phyloP scores from a whole-genome alignment of 2,888 invertebrate species.

The Eutolmus rufibarbis region DNA sequence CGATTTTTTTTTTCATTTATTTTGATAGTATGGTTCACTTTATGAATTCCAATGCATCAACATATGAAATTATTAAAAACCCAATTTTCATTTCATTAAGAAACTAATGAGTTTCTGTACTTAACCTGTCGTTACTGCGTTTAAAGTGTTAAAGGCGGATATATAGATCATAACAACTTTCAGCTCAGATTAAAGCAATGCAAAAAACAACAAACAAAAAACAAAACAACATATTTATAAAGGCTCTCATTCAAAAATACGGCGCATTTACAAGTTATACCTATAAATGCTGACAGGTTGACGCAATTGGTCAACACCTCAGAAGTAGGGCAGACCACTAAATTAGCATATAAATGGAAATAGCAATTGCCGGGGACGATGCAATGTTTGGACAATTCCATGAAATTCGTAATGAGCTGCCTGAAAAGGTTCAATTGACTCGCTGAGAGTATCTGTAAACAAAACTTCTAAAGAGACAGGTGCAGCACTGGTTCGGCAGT shows the following conservation, averaged over 20 bases:
- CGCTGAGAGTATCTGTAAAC: neutral
- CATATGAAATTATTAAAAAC: too few relatives aligned
- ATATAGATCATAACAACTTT: neutral
- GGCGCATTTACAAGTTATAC: neutral
- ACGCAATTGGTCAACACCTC: neutral
- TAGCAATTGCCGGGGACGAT: neutral
- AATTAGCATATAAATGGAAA: neutral
- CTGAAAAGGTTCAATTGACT: neutral
- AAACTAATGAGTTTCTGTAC: neutral
- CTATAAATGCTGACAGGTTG: neutral
- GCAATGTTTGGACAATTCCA: neutral
- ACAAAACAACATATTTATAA: neutral
- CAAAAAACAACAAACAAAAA: too few relatives aligned
- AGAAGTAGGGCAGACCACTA: neutral
- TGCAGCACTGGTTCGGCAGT: neutral
- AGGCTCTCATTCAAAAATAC: neutral
- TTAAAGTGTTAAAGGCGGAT: neutral
- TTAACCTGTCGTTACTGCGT: neutral
- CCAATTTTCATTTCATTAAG: neutral
- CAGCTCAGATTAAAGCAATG: neutral
- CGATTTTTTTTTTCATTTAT: too few relatives aligned
- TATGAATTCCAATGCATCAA: too few relatives aligned
- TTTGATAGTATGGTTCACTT: too few relatives aligned
- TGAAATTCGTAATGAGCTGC: neutral
- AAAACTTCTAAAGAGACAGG: neutral